A percentile compares a stretch with the other conserved stretches of the same genome.
These are phyloP conservation scores for Fragum sueziense DNA, from an alignment of 2,888 invertebrate genomes.

Conservation along the genomic window DNA sequence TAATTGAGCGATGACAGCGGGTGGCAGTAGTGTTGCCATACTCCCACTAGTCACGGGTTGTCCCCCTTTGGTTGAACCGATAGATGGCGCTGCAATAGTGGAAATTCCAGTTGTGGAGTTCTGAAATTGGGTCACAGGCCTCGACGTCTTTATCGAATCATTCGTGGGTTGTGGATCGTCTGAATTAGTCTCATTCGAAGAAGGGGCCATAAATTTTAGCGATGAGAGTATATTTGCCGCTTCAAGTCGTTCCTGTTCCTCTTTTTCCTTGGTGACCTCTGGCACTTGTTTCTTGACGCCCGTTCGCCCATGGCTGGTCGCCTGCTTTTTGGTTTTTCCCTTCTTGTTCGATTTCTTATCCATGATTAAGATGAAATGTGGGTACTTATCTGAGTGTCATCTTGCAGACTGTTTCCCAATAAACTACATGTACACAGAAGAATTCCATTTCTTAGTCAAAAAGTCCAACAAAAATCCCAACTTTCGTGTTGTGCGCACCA, in stretches of 20 bases:
- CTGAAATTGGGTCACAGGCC: constrained; percentile 26
- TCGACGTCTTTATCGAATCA: background rate
- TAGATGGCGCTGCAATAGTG: constrained; percentile 18
- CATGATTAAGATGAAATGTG: constrained; percentile 18
- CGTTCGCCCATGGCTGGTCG: constrained; percentile 34
- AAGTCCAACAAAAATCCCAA: constrained; percentile 52
- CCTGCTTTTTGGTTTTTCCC: constrained; percentile 27
- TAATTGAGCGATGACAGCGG: constrained; percentile 7
- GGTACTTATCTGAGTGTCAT: background rate
- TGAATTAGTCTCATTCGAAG: constrained; percentile 3
- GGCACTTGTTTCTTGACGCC: constrained; percentile 42
- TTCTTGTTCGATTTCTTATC: constrained; percentile 47
- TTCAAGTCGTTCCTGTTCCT: constrained; percentile 66
- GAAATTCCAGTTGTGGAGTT: constrained; percentile 29
- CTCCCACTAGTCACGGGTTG: constrained; percentile 13
- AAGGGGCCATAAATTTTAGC: constrained; percentile 48
- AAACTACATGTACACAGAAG: constrained; percentile 22
- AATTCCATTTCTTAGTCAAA: constrained; percentile 42
- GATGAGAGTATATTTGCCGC: constrained; percentile 62
- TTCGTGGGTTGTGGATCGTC: background rate
- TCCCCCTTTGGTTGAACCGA: constrained; percentile 18
- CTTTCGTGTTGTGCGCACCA: constrained; percentile 48
- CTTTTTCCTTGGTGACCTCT: constrained; percentile 61
- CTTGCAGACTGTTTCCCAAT: constrained; percentile 30
- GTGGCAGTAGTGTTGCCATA: background rate